Evolutionary conservation across 2,888 invertebrate species (phyloP), one percentile per base, ranked within the genome.

Genomic region (Zele albiditarsus): DNA sequence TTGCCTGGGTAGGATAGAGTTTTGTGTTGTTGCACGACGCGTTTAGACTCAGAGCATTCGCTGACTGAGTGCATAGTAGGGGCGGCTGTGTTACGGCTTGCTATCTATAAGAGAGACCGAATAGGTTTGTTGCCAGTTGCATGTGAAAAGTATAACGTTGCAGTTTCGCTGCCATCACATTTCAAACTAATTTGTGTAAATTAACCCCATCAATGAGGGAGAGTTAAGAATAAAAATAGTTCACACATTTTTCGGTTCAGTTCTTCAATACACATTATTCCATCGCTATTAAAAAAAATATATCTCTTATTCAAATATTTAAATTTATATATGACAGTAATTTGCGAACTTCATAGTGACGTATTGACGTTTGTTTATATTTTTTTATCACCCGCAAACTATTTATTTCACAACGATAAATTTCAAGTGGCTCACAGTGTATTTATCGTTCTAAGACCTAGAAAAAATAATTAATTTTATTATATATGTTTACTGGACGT

Each of bases 51-150:
- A 23, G 20, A 20, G 20, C 53, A 53, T 53, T 53, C 53, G 53
- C 53, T 53, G 53, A 53, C 53, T 53, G 20, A n/a, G 53, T 2
- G 23, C 20, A 20, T n/a, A 67, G 42, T 67, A 46, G 67, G 46
- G 16, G 49, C 42, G 46, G 65, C 27, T 65, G 27, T 16, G 23
- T 66, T 33, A 33, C 57, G 73, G 4, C 69, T 74, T 49, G 42
- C 38, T 63, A 65, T 75, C 63, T 72, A 68, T 65, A 68, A 66
- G 71, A 57, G 27, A 42, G 42, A 27, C 28, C 20, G 42, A 25
- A 27, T 27, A 60, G 58, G 33, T 58, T 68, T 67, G 70, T 53
- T 71, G 74, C 68, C 77, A 74, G 76, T 76, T 65, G 57, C 60
- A 46, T 53, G 66, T 33, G 73, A 71, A 66, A 73, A 66, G 66